phyloP scores from a whole-genome alignment of 1,140 invertebrate genomes.

The Agrypnia vestita region DNA sequence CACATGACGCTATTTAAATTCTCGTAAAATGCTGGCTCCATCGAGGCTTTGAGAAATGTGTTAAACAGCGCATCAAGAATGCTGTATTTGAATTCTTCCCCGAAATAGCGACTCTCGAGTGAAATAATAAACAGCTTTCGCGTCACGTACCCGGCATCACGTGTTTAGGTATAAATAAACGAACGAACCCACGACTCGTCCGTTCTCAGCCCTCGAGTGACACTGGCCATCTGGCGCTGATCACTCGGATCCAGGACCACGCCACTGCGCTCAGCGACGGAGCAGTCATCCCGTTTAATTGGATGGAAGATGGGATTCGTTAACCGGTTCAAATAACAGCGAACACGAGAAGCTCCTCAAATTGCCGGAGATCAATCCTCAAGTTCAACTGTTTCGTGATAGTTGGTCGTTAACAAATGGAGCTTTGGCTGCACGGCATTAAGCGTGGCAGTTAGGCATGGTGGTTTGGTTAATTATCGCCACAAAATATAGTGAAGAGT shows the following conservation, averaged over 20 bases:
- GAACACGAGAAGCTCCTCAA: too few species aligned
- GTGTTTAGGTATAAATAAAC: slow-evolving; percentile 28
- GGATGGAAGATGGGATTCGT: slow-evolving; percentile 14
- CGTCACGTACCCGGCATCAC: neutral
- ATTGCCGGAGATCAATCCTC: too few species aligned
- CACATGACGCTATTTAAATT: too few species aligned
- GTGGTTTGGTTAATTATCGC: too few species aligned
- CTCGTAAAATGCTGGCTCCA: too few species aligned
- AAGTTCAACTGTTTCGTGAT: too few species aligned
- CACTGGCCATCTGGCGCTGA: slow-evolving; percentile 12
- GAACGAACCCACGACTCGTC: neutral
- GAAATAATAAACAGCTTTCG: slow-evolving; percentile 33
- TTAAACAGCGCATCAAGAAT: slow-evolving; percentile 6
- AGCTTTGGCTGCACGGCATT: too few species aligned
- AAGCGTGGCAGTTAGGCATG: too few species aligned
- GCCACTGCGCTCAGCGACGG: neutral
- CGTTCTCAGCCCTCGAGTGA: slow-evolving; percentile 13
- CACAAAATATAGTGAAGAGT: too few species aligned
- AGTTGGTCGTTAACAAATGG: too few species aligned
- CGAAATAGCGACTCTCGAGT: slow-evolving; percentile 3
- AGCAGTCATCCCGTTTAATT: slow-evolving; percentile 31
- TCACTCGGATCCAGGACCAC: neutral
- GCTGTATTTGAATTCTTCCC: neutral
- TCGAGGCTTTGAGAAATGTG: neutral
- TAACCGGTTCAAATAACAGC: slow-evolving; percentile 11